These are phyloP conservation scores for Metaphire vulgaris DNA, from an alignment of 1,140 invertebrate species.

Conservation along the genomic window DNA sequence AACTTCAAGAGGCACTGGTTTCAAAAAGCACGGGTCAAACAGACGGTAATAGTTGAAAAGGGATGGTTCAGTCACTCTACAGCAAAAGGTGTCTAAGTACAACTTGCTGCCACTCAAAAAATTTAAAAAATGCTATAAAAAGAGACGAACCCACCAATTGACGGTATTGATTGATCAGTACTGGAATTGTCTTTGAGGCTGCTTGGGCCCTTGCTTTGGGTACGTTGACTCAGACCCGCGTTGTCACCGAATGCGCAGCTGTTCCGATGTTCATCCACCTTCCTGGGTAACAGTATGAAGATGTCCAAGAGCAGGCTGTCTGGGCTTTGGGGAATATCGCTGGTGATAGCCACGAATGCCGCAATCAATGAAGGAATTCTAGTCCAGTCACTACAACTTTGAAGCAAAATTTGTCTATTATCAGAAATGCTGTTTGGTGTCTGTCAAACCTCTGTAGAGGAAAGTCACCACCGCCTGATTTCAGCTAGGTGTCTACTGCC, in stretches of 20 bases:
- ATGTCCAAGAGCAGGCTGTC: conserved; percentile 73
- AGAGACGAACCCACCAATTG: conserved; percentile 96
- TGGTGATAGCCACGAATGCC: conserved; percentile 51
- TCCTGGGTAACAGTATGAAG: conserved; percentile 57
- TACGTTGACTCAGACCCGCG: conserved; percentile 51
- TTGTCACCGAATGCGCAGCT: conserved; percentile 51
- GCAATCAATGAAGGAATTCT: conserved; percentile 64
- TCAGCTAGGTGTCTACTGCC: conserved; percentile 68
- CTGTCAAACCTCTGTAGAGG: conserved; percentile 52
- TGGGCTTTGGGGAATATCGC: conserved; percentile 56
- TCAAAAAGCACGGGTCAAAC: background rate
- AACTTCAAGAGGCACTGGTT: background rate
- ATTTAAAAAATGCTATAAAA: conserved; percentile 88
- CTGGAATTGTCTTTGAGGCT: conserved; percentile 74
- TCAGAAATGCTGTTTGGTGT: conserved; percentile 78
- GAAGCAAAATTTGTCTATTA: conserved; percentile 83
- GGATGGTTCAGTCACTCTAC: conserved; percentile 76
- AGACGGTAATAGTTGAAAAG: conserved; percentile 58
- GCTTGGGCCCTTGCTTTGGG: conserved; percentile 57
- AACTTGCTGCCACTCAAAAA: conserved; percentile 82
- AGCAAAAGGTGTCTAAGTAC: conserved; percentile 70
- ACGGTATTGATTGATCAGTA: conserved; percentile 93
- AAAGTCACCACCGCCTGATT: conserved; percentile 60
- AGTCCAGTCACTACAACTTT: conserved; percentile 73
- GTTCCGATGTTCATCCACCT: conserved; percentile 50